phyloP scores from a whole-genome alignment of 2,797 vertebrate genomes.

The Limnodromus scolopaceus region DNA sequence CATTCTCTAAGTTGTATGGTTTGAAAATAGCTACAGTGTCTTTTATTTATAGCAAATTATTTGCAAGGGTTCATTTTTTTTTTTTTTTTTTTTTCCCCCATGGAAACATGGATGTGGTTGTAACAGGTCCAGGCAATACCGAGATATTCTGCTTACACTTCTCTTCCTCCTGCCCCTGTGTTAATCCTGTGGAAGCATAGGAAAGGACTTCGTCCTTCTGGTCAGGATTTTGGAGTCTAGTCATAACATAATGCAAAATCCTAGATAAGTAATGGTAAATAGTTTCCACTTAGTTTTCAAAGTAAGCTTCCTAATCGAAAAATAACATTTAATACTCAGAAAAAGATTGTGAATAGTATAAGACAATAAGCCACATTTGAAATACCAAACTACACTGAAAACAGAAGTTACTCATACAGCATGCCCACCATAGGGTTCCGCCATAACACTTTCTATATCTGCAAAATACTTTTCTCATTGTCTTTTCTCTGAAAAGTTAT shows the following conservation, averaged over 20 bases:
- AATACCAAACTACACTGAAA: not conserved
- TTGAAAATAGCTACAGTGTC: not conserved
- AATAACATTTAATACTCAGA: not conserved
- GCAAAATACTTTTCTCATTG: not conserved
- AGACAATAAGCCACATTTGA: not conserved
- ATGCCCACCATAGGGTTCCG: fast-evolving
- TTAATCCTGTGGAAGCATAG: not conserved
- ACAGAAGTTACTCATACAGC: not conserved
- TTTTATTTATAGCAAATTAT: not conserved
- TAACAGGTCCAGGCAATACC: not conserved
- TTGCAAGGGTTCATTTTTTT: not conserved
- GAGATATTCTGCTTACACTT: not conserved
- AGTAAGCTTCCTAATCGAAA: not conserved
- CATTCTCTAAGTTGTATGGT: not conserved
- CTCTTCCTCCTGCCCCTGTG: not conserved
- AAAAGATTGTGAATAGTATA: not conserved
- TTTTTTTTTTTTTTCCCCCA: not conserved
- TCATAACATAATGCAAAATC: not conserved
- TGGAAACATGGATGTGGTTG: not conserved
- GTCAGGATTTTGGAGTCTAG: not conserved
- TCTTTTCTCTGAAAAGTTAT: not conserved
- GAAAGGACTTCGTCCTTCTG: not conserved
- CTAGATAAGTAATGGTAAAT: not conserved
- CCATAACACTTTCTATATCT: not conserved
- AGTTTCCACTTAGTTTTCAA: not conserved